A percentile compares a stretch with the other conserved stretches of the same genome.
These are phyloP conservation scores for Holothuria leucospilota DNA, from an alignment of 53 echinoderm and acorn worm genomes.

Conservation along the genomic window DNA sequence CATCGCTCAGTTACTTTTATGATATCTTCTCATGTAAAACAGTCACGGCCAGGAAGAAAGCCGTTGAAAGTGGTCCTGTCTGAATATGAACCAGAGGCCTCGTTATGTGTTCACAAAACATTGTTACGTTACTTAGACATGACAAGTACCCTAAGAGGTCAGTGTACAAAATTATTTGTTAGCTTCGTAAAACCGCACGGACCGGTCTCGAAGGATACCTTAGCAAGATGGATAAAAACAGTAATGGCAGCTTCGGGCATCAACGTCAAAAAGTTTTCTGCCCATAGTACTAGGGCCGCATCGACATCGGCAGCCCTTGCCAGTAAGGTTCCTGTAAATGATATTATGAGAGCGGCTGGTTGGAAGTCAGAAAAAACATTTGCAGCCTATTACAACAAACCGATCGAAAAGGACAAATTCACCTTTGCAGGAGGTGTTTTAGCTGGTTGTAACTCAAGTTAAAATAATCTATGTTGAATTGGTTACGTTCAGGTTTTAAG, in stretches of 20 bases:
- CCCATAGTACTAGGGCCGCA: conserved; percentile 41
- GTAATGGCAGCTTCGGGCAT: background rate
- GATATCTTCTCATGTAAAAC: too few species aligned
- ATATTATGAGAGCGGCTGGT: conserved; percentile 7
- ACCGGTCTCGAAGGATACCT: background rate
- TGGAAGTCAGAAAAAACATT: conserved; percentile 40
- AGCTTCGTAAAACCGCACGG: conserved; percentile 20
- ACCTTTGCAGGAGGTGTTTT: too few species aligned
- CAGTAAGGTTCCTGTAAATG: conserved; percentile 8
- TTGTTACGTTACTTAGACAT: background rate
- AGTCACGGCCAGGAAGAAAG: too few species aligned
- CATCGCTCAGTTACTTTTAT: background rate
- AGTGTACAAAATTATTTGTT: conserved; percentile 2
- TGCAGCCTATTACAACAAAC: conserved; percentile 35
- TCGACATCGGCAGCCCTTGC: background rate
- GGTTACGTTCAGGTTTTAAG: too few species aligned
- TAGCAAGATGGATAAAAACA: background rate
- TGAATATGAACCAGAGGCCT: too few species aligned
- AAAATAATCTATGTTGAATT: too few species aligned
- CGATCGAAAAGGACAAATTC: background rate
- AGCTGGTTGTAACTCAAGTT: too few species aligned
- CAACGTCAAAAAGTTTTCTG: background rate
- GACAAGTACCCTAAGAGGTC: background rate
- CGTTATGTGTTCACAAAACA: too few species aligned
- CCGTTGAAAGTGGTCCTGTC: too few species aligned